phyloP scores from a whole-genome alignment of 1,140 invertebrate species.

The Aphaenogaster rudis region DNA sequence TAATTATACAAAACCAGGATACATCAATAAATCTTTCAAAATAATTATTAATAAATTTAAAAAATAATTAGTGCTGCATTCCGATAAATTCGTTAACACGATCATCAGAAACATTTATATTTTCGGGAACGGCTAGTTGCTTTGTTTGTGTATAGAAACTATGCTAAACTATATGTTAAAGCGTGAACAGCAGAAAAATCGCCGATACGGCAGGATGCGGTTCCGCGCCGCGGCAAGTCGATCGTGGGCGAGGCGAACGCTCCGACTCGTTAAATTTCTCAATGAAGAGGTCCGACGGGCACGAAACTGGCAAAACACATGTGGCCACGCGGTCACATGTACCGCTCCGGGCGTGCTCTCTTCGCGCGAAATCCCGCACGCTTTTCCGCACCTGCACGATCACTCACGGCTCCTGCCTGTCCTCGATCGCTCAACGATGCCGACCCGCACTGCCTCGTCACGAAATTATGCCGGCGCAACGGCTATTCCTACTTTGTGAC shows the following conservation, averaged over 20 bases:
- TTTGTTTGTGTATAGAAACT: background rate
- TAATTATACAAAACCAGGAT: background rate
- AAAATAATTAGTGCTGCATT: background rate
- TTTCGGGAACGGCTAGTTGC: background rate
- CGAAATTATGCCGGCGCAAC: constrained; percentile 20
- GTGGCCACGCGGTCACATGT: constrained; percentile 77
- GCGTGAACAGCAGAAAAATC: too few species aligned
- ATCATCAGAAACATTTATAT: constrained; percentile 5
- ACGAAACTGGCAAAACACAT: constrained; percentile 70
- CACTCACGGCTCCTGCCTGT: background rate
- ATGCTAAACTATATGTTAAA: background rate
- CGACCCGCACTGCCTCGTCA: constrained; percentile 13
- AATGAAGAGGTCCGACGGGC: background rate
- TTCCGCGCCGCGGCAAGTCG: background rate
- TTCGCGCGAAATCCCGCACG: background rate
- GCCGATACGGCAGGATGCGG: background rate
- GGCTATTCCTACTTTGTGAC: constrained; percentile 72
- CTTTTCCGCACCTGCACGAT: constrained; percentile 33
- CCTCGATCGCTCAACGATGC: constrained; percentile 15
- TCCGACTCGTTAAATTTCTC: background rate
- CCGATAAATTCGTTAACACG: background rate
- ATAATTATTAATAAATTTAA: background rate
- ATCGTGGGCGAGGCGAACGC: background rate
- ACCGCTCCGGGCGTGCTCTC: constrained; percentile 30
- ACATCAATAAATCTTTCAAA: background rate